Evolutionary conservation across 1,140 invertebrate species (phyloP).

Genomic region (Cydia splendana): DNA sequence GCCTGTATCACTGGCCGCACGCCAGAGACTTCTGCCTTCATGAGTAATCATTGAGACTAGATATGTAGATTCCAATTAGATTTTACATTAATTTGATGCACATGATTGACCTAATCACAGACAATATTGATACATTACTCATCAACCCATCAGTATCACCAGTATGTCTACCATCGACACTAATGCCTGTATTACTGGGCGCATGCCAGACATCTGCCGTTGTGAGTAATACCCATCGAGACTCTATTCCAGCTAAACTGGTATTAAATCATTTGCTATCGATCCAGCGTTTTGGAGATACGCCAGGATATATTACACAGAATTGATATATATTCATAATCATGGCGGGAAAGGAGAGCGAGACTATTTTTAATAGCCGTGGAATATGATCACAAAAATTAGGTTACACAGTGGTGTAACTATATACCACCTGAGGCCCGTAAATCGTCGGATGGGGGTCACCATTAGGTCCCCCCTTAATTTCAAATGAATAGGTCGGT

Average conservation of each 20-base stretch:
- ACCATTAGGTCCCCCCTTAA: too few species aligned
- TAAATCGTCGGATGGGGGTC: too few species aligned
- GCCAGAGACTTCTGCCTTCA: not conserved
- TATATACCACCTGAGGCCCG: too few species aligned
- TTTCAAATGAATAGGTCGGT: too few species aligned
- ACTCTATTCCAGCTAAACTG: not conserved
- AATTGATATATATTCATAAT: constrained; percentile 2
- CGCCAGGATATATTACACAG: not conserved
- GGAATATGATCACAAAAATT: too few species aligned
- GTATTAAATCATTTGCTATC: not conserved
- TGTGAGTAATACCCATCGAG: not conserved
- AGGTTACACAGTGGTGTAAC: too few species aligned
- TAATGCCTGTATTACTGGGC: constrained; percentile 3
- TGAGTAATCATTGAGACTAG: not conserved
- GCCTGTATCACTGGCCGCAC: not conserved
- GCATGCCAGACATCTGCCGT: constrained; percentile 1
- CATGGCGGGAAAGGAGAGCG: not conserved
- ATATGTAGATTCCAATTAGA: too few species aligned
- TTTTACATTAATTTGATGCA: not conserved
- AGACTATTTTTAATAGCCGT: not conserved
- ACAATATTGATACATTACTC: constrained; percentile 8
- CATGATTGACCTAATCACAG: not conserved
- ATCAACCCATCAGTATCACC: not conserved
- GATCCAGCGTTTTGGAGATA: not conserved
- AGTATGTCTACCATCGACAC: not conserved